Base-by-base conservation (phyloP, 1,140 invertebrate genomes). In the Drosophila tani region DNA sequence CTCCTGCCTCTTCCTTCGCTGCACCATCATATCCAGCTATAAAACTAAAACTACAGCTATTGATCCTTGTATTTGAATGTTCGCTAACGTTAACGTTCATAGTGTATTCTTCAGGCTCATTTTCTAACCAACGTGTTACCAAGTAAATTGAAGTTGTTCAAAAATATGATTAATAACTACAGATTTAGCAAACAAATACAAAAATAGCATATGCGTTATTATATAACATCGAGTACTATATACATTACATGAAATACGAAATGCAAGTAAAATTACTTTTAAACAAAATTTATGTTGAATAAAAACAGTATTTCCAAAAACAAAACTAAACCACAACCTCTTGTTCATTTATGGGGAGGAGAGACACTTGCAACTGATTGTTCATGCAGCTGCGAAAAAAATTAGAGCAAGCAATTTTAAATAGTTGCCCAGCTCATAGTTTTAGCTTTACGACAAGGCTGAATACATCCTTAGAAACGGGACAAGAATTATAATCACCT, bases 261-360 rank as follows among this genome's bases (percentile, higher is more conserved):
- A 79, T 74, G 76, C 77, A 79, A 79, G 60, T 67, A 88, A 81
- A 88, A 84, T 88, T 87, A 88, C 85, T 90, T 87, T 88, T 88
- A 87, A 87, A 87, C 85, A 90, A 81, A 85, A 91, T 85, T 90
- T 90, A 90, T 90, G 85, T 90, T 90, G 85, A 90, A 90, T 90
- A 90, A 90, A 84, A 90, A 90, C 85, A 90, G 85, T 90, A 90
- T 90, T 90, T 90, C 85, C 85, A 85, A 81, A 86, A 80, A 87
- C 83, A 76, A 79, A 67, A 63, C 29, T 19, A 35, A 12, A 17
- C 5, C 15, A 8, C 2, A 15, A 38, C 5, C 15, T n/a, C 2
- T 15, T 14, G 38, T 35, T 49, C 0, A 38, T 32, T 55, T 5
- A 8, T 17, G 14, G 5, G 47, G 19, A 49, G 8, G 2, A 24